These are phyloP conservation scores for Channa argus DNA, from an alignment of 2,113 vertebrate species.

Conservation along the genomic window DNA sequence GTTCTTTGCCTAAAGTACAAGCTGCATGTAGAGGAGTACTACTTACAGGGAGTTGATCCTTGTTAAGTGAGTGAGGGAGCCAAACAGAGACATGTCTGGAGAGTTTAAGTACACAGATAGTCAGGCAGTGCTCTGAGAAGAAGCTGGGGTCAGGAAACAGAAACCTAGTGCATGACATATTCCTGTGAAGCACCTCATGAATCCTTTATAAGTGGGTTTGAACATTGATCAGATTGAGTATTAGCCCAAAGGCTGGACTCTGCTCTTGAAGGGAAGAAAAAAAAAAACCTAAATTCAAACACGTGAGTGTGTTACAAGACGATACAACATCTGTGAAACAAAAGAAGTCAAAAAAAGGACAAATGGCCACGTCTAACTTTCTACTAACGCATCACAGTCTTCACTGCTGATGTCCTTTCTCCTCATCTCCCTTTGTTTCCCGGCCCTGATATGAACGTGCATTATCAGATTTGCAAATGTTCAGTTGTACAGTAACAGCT, in stretches of 20 bases:
- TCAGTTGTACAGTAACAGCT: constrained; percentile 14
- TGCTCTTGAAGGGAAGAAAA: constrained; percentile 34
- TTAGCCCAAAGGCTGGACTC: constrained; percentile 61
- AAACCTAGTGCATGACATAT: constrained; percentile 46
- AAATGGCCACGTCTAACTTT: constrained; percentile 26
- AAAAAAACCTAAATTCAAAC: constrained; percentile 43
- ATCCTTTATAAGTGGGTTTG: constrained; percentile 70
- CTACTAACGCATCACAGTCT: neutral
- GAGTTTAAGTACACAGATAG: constrained; percentile 47
- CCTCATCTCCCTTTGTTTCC: constrained; percentile 10
- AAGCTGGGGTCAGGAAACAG: constrained; percentile 53
- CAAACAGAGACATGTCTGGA: constrained; percentile 51
- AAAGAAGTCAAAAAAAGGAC: constrained; percentile 48
- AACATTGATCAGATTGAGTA: constrained; percentile 73
- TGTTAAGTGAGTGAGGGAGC: constrained; percentile 57
- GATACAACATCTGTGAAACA: constrained; percentile 27
- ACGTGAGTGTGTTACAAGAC: constrained; percentile 14
- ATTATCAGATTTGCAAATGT: constrained; percentile 20
- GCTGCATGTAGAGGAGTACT: constrained; percentile 27
- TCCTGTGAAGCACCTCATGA: constrained; percentile 68
- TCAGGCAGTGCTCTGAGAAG: constrained; percentile 30
- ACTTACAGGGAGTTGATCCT: constrained; percentile 53
- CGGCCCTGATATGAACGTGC: constrained; percentile 2
- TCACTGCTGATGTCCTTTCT: neutral
- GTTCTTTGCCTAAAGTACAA: constrained; percentile 28